phyloP scores from a whole-genome alignment of 2,797 vertebrate genomes.

The Rhinogobio ventralis region DNA sequence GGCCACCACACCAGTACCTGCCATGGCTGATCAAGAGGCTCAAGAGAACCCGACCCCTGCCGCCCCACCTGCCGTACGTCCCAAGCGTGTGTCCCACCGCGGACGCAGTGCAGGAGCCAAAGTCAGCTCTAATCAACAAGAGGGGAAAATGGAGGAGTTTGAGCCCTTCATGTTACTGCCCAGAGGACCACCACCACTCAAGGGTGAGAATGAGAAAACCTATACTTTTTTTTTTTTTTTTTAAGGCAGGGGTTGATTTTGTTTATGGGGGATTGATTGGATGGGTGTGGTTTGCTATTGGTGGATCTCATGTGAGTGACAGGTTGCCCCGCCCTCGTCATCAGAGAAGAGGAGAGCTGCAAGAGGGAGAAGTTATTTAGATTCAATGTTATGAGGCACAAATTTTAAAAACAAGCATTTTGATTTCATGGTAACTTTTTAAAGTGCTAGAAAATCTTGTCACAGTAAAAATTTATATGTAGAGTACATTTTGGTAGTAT shows the following conservation, averaged over 20 bases:
- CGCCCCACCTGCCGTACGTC: background rate
- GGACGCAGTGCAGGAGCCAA: conserved; percentile 80
- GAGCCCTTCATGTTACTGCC: conserved; percentile 81
- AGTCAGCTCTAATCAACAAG: conserved; percentile 83
- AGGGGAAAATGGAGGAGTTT: conserved; percentile 79
- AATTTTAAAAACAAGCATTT: background rate
- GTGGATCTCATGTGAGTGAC: background rate
- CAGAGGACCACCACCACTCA: conserved; percentile 78
- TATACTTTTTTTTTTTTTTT: too few relatives aligned
- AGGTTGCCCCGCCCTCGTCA: background rate
- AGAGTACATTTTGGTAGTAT: background rate
- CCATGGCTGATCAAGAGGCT: conserved; percentile 53
- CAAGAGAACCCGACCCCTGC: conserved; percentile 17
- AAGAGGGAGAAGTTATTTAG: background rate
- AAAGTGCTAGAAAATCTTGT: background rate
- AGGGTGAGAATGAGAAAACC: conserved; percentile 74
- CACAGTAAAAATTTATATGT: background rate
- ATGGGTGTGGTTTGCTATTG: background rate
- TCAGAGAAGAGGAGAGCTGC: background rate
- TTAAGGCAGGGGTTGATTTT: background rate
- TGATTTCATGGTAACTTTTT: background rate
- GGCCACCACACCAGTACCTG: background rate
- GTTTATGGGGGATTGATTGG: background rate
- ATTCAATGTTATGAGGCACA: background rate
- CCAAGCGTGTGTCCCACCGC: conserved; percentile 66